These are phyloP conservation scores for Thunnus thynnus DNA, from an alignment of 2,113 vertebrate genomes.

Conservation along the genomic window DNA sequence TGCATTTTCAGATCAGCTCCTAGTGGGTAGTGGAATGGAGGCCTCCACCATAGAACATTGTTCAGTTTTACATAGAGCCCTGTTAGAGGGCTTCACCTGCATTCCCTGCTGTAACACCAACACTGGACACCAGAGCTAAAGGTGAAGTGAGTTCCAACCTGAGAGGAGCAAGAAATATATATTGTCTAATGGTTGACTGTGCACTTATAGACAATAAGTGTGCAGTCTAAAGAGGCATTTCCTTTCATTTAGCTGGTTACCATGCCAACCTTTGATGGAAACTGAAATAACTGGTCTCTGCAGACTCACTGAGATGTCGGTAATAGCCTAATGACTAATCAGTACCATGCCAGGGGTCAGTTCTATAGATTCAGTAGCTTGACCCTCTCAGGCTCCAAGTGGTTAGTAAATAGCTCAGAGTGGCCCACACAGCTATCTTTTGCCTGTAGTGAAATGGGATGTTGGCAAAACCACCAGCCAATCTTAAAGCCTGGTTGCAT, in stretches of 20 bases:
- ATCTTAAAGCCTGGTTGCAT: not conserved
- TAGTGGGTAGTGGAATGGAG: not conserved
- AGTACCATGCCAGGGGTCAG: not conserved
- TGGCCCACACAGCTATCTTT: not conserved
- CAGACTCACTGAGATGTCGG: not conserved
- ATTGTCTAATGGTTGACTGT: constrained; percentile 2
- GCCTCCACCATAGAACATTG: not conserved
- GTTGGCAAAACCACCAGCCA: not conserved
- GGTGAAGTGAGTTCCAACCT: not conserved
- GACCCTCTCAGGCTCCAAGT: constrained; percentile 28
- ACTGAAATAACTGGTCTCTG: constrained; percentile 12
- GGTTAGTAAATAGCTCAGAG: constrained; percentile 17
- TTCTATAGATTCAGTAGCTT: constrained; percentile 31
- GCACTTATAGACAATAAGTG: not conserved
- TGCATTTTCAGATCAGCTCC: not conserved
- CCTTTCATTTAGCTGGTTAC: constrained; percentile 6
- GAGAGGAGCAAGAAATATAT: not conserved
- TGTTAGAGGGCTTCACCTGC: not conserved
- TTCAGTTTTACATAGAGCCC: no score
- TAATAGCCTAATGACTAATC: constrained; percentile 43
- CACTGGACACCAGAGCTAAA: not conserved
- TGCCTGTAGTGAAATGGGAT: constrained; percentile 6
- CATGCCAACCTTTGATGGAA: constrained; percentile 12
- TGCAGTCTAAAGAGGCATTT: constrained; percentile 14
- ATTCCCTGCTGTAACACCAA: not conserved